These are phyloP conservation scores for Lota lota DNA, from an alignment of 2,113 vertebrate species.

Conservation along the genomic window DNA sequence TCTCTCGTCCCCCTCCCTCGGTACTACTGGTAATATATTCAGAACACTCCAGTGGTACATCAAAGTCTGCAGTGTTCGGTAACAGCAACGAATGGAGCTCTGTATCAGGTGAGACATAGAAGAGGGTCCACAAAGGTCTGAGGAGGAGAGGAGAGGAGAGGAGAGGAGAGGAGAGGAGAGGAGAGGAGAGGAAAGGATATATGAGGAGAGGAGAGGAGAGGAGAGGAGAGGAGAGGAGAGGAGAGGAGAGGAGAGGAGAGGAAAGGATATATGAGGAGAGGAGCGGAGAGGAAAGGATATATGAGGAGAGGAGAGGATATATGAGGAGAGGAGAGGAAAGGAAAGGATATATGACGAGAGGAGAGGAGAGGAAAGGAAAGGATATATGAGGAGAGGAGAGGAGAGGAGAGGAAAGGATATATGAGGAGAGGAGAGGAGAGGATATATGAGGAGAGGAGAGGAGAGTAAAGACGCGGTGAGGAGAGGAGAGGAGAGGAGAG, in stretches of 20 bases:
- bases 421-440: not conserved
- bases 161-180: not conserved
- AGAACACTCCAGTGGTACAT: too few relatives aligned
- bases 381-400: slow-evolving; percentile 4
- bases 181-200: not conserved
- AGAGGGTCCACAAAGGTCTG: not conserved
- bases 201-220: not conserved
- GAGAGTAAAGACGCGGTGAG: not conserved
- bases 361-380: not conserved
- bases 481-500: not conserved
- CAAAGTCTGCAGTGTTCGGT: too few relatives aligned
- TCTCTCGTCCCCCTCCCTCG: too few relatives aligned
- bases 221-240: too few relatives aligned
- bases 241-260: slow-evolving; percentile 21
- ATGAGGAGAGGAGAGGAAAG: not conserved
- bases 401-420: not conserved
- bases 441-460: not conserved
- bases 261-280: not conserved
- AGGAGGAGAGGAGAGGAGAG: not conserved
- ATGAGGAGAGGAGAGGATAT: slow-evolving; percentile 18
- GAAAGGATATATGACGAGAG: too few relatives aligned
- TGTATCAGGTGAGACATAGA: too few relatives aligned
- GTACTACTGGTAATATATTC: too few relatives aligned
- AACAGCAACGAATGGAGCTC: too few relatives aligned
- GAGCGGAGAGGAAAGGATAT: slow-evolving; percentile 8